phyloP scores from a whole-genome alignment of 1,140 invertebrate species.

The Zaprionus camerounensis region DNA sequence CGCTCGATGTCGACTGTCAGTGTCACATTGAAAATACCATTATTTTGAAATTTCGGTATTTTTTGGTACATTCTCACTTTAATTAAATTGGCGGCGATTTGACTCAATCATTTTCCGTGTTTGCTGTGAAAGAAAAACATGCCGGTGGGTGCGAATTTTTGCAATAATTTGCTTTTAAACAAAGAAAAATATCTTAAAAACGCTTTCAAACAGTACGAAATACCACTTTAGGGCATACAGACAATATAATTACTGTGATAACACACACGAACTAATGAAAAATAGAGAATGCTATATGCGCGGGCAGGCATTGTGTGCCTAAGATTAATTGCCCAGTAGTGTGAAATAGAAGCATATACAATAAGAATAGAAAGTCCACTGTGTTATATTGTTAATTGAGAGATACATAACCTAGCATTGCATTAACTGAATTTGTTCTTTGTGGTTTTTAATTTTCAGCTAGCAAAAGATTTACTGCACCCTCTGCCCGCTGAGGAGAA shows the following conservation, averaged over 20 bases:
- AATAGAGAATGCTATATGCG: conserved; percentile 54
- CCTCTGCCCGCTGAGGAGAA: conserved; percentile 97
- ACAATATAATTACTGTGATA: conserved; percentile 24
- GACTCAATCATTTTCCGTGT: conserved; percentile 83
- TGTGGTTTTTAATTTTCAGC: conserved; percentile 86
- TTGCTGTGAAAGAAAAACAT: conserved; percentile 84
- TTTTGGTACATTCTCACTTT: conserved; percentile 35
- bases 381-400: background rate
- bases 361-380: background rate
- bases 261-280: background rate
- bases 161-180: conserved; percentile 66
- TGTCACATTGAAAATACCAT: conserved; percentile 12
- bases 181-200: conserved; percentile 44
- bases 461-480: conserved; percentile 98
- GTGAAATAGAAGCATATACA: conserved; percentile 51
- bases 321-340: conserved; percentile 49
- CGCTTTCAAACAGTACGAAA: conserved; percentile 30
- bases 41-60: conserved; percentile 13
- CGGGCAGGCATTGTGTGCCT: background rate
- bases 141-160: conserved; percentile 80
- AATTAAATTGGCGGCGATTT: conserved; percentile 77
- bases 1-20: background rate
- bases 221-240: conserved; percentile 18
- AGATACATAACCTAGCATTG: conserved; percentile 55
- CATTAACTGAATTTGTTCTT: conserved; percentile 27